These are phyloP conservation scores for Aphelinus certus DNA, from an alignment of 1,140 invertebrate species.

Conservation along the genomic window DNA sequence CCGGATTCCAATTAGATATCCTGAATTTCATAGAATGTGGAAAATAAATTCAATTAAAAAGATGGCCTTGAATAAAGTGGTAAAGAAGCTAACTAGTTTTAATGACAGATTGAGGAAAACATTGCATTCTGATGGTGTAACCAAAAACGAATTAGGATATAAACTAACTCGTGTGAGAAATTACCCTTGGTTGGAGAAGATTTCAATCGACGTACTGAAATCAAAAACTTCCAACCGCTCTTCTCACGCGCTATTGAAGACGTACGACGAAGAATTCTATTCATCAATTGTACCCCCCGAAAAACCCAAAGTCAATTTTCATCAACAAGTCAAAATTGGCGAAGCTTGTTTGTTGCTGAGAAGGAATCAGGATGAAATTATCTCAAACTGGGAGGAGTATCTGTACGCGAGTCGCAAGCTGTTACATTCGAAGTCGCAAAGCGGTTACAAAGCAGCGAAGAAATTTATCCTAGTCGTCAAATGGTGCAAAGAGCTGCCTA, in stretches of 20 bases:
- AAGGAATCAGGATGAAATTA: neutral
- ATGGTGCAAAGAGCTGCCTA: conserved; percentile 54
- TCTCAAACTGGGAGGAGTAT: neutral
- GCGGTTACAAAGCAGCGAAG: neutral
- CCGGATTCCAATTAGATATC: neutral
- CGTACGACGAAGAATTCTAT: conserved; percentile 1
- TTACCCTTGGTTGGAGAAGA: conserved; percentile 1
- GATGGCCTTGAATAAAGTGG: too few species aligned
- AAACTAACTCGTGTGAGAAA: neutral
- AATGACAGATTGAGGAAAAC: too few species aligned
- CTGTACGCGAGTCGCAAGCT: neutral
- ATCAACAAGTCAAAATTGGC: neutral
- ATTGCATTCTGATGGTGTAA: too few species aligned
- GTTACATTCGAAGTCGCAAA: neutral
- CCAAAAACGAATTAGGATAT: too few species aligned
- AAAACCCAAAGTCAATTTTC: neutral
- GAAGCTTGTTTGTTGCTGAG: neutral
- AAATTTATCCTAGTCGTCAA: neutral
- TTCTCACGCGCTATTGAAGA: neutral
- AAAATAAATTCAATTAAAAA: neutral
- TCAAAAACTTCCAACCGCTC: too few species aligned
- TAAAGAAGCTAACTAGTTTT: too few species aligned
- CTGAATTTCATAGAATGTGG: neutral
- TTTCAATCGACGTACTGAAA: neutral
- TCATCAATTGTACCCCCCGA: neutral